Percentiles rank a stretch among this genome's conserved stretches.
Evolutionary conservation across 2,113 vertebrate genomes (phyloP).

Genomic region (Fulmarus glacialis): DNA sequence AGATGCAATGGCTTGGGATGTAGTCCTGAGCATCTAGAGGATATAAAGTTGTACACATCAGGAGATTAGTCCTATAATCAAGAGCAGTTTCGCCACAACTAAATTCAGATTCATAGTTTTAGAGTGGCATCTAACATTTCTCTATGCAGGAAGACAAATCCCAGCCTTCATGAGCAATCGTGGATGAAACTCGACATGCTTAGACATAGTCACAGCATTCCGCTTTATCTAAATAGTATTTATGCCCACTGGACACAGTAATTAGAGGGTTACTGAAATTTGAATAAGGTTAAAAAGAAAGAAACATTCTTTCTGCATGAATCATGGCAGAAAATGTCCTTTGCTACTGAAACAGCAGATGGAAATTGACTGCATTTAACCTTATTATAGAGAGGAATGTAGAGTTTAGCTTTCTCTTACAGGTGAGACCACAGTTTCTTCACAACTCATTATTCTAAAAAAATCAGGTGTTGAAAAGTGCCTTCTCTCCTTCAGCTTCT

Average conservation of each 20-base stretch:
- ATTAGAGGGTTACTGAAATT: not conserved
- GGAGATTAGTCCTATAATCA: not conserved
- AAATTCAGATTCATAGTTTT: not conserved
- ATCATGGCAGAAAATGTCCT: not conserved
- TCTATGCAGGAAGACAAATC: not conserved
- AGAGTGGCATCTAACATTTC: not conserved
- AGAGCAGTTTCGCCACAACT: not conserved
- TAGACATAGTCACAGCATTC: not conserved
- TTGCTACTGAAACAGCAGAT: not conserved
- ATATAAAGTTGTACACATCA: not conserved
- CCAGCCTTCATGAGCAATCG: not conserved
- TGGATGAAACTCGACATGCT: not conserved
- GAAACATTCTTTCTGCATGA: not conserved
- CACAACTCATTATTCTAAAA: not conserved
- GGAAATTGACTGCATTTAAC: not conserved
- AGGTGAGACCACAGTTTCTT: not conserved
- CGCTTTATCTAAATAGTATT: not conserved
- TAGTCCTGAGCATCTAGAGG: not conserved
- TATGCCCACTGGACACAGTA: not conserved
- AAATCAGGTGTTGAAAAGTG: not conserved
- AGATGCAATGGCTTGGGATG: not conserved
- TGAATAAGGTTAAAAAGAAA: not conserved
- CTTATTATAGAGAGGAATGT: not conserved
- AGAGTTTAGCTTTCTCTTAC: not conserved
- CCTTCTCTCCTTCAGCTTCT: not conserved